Conservation (phyloP, 2,888 invertebrate species). For the Aspidapion aeneum region DNA sequence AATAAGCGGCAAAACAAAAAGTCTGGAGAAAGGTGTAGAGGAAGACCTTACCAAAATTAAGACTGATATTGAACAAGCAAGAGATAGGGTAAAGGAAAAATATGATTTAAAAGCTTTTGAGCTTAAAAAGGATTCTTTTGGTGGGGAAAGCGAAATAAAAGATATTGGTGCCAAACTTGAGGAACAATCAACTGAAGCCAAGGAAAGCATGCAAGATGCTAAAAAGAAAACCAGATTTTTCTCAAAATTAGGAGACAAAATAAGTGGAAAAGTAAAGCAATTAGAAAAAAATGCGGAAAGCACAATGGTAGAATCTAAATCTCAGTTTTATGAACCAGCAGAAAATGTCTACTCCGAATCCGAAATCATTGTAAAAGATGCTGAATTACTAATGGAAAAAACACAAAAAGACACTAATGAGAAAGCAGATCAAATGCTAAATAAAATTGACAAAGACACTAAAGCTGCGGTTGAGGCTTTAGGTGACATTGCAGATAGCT, state of each 20-base stretch:
- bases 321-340: conserved; percentile 6
- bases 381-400: too few relatives aligned
- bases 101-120: neutral
- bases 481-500: too few relatives aligned
- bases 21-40: conserved; percentile 8
- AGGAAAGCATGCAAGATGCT: conserved; percentile 13
- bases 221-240: conserved; percentile 27
- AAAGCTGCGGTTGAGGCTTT: too few relatives aligned
- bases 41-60: neutral
- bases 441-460: too few relatives aligned
- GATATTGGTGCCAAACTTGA: neutral
- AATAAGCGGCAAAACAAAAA: conserved; percentile 24
- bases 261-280: conserved; percentile 23
- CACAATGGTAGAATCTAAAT: conserved; percentile 12
- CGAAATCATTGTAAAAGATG: too few relatives aligned
- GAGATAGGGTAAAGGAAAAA: neutral
- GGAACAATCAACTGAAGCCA: neutral
- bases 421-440: too few relatives aligned
- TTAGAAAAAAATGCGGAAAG: conserved; percentile 21
- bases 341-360: too few relatives aligned
- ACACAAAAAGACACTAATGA: too few relatives aligned
- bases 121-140: neutral
- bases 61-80: conserved; percentile 1
- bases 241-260: conserved; percentile 23
- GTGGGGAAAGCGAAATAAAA: too few relatives aligned